Evolutionary conservation across 2,113 vertebrate genomes (phyloP), one percentile per base, ranked within the genome.

Genomic region (Rhea americana): DNA sequence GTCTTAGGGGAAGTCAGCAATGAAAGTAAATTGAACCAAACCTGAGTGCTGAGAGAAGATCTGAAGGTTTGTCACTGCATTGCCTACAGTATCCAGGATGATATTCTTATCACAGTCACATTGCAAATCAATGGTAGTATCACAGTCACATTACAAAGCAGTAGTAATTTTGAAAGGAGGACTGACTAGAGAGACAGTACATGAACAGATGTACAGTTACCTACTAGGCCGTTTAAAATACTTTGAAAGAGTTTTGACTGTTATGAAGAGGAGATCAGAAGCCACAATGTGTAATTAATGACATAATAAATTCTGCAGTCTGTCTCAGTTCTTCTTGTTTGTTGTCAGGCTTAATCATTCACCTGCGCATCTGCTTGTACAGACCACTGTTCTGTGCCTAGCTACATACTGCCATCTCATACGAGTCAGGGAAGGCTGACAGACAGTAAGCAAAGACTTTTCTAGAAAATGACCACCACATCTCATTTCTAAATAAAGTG

Each of bases 141-240:
- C 1, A 1, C 21, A 9, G 50, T 61, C 26, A 13, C 0, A 0
- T 80, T 35, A 19, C 9, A 30, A 63, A 67, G 56, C 39, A 22
- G 65, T 41, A 68, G 35, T 3, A 51, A 43, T 22, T 1, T 0
- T n/a, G 47, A 37, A 26, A 32, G 19, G 7, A n/a, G 53, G 55
- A n/a, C 50, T 74, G 51, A 41, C n/a, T 7, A 3, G 51, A 61
- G 51, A 61, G 39, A 51, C 68, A 55, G 22, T 39, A 10, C 2
- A 1, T 58, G 61, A 25, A 35, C 47, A 7, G 47, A 6, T 2
- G 48, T 43, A 66, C 39, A 24, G 22, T 5, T 11, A 1, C 55
- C 28, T 25, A 35, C 15, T 47, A 74, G 45, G 35, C 18, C 75
- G 26, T 48, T n/a, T 56, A 76, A 39, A 5, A 56, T 39, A 67